These are phyloP conservation scores for Anastrepha ludens DNA, from an alignment of 1,140 invertebrate genomes.

Conservation along the genomic window DNA sequence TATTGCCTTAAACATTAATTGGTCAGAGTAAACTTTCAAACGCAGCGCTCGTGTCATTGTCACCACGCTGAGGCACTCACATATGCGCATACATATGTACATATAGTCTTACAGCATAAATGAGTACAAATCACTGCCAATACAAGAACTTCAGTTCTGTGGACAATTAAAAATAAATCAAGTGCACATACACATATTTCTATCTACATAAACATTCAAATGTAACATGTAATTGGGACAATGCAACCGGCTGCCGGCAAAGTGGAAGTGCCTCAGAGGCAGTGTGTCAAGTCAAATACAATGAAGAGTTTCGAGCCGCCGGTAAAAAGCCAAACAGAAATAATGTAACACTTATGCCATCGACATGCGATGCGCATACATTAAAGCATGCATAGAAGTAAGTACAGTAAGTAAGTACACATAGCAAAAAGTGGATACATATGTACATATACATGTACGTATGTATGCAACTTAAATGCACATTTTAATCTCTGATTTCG, in stretches of 20 bases:
- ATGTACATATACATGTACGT: background rate
- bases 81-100: background rate
- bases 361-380: background rate
- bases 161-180: background rate
- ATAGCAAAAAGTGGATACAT: background rate
- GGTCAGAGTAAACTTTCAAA: too few species aligned
- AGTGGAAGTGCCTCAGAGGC: slow-evolving; percentile 28
- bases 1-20: too few species aligned
- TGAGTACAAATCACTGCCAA: background rate
- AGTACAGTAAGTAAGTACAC: background rate
- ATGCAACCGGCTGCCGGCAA: background rate
- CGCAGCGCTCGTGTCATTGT: too few species aligned
- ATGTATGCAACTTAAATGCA: background rate
- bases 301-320: background rate
- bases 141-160: background rate
- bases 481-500: slow-evolving; percentile 38
- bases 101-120: too few species aligned
- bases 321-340: background rate
- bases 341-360: background rate
- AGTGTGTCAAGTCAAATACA: background rate
- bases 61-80: background rate
- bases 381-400: background rate
- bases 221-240: slow-evolving; percentile 41
- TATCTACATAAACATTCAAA: background rate
- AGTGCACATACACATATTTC: background rate